A percentile compares a stretch with the other conserved stretches of the same genome.
Evolutionary conservation across 2,113 vertebrate species (phyloP).

Genomic region (Dasyornis broadbenti): DNA sequence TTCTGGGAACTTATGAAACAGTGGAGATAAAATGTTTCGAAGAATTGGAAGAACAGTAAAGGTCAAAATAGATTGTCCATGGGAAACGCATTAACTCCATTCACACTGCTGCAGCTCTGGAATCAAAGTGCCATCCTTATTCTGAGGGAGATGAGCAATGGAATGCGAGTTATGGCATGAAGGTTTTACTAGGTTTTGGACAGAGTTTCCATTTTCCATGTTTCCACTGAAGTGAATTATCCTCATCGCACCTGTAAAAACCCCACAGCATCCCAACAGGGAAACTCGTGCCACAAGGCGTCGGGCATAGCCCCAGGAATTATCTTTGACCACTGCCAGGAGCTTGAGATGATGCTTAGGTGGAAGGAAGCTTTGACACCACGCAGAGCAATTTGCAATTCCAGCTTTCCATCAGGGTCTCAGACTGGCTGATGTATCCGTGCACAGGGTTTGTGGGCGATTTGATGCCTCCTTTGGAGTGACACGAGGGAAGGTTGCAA

Average conservation of each 20-base stretch:
- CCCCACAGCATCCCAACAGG: not conserved
- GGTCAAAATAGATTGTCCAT: not conserved
- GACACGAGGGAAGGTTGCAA: not conserved
- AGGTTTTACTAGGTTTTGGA: not conserved
- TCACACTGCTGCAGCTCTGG: not conserved
- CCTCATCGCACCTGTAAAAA: not conserved
- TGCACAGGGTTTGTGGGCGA: not conserved
- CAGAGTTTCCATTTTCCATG: not conserved
- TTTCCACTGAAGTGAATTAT: not conserved
- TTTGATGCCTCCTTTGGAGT: not conserved
- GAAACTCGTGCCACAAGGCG: not conserved
- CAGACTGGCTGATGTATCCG: not conserved
- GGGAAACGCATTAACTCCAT: not conserved
- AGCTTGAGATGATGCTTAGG: not conserved
- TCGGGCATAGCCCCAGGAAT: not conserved
- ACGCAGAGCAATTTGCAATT: accelerated
- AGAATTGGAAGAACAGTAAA: not conserved
- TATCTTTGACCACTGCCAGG: not conserved
- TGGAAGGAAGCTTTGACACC: not conserved
- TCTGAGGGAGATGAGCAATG: not conserved
- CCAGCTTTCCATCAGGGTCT: not conserved
- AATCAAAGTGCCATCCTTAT: not conserved
- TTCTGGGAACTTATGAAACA: not conserved
- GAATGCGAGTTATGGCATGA: no score
- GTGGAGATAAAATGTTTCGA: not conserved